Evolutionary conservation across 2,888 invertebrate genomes (phyloP), one percentile per base, ranked within the genome.

Genomic region (Aphrophora alni): DNA sequence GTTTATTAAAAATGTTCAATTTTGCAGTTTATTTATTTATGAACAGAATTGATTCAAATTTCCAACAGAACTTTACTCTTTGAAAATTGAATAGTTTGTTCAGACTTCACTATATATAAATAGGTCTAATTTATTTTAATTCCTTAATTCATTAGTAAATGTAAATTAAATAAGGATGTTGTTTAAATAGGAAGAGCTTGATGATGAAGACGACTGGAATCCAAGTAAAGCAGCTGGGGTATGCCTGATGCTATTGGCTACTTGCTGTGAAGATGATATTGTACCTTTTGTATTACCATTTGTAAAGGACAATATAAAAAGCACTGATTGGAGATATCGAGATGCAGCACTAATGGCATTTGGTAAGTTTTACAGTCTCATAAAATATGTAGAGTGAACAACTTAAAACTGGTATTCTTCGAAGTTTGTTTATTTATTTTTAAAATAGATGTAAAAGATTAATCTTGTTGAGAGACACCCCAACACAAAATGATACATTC

Each of bases 321-420:
- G 94, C 85, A 93, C 93, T 24, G 96, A 98, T 88, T 99, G 98
- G 98, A 90, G 96, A 83, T 94, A 91, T 87, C 91, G 98, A 82
- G 99, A 99, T 89, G 99, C 99, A 3, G 98, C 99, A 0, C 92
- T 99, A 17, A 99, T 99, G 99, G 97, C 98, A 0, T 99, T 99
- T 88, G 99, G 98, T 86, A 85, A 87, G 86, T 85, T n/a, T n/a
- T n/a, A n/a, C n/a, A n/a, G n/a, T n/a, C n/a, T n/a, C n/a, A n/a
- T 44, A 44, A 44, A 44, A 44, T 44, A 14, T 44, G 14, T 44
- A 14, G 51, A 44, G 12, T 14, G 12, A 44, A 44, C 12, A n/a
- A n/a, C n/a, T n/a, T n/a, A n/a, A n/a, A n/a, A n/a, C n/a, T n/a
- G n/a, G n/a, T n/a, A n/a, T n/a, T n/a, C n/a, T n/a, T n/a, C n/a